Base-by-base conservation (phyloP, 2,797 vertebrate species). In the Hyperoplus immaculatus region DNA sequence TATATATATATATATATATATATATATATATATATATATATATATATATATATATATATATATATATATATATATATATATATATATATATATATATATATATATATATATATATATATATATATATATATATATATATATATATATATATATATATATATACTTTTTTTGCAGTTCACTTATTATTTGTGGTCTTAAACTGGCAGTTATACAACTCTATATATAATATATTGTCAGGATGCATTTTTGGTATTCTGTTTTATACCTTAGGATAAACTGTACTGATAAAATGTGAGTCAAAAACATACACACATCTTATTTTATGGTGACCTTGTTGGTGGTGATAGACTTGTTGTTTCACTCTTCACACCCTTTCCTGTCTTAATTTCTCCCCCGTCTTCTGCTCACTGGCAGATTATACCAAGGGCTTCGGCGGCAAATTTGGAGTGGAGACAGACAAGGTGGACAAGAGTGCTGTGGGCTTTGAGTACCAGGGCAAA, bases 401-500 rank as follows among this genome's bases (percentile, higher is more conserved):
- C 13, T 29, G 2, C 42, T 45, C 56, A 0, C 58, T 0, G 47
- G 9, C 92, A 96, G 95, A 96, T 84, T 96, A 96, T 8, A 53
- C 93, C 7, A 95, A 95, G 38, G 95, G 95, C 62, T 96, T 96
- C 1, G 95, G 95, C 0, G 95, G 95, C 0, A 96, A 96, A 75
- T 96, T 89, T 15, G 95, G 95, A 0, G 96, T 99, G 0, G 97
- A 99, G 90, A 95, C 95, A 0, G 97, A 99, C 95, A 97, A 97
- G 2, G 96, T 99, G 93, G 98, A 98, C 95, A 98, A 97, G 92
- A 98, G 97, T 1, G 98, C 97, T 0, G 84, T 98, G 85, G 97
- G 97, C 78, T 99, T 98, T 39, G 98, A 98, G 93, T 98, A 98
- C 93, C 96, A 97, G 93, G 96, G 96, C 53, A 98, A 97, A 91